Evolutionary conservation across 2,113 vertebrate genomes (phyloP).

Genomic region (Aplodontia rufa): DNA sequence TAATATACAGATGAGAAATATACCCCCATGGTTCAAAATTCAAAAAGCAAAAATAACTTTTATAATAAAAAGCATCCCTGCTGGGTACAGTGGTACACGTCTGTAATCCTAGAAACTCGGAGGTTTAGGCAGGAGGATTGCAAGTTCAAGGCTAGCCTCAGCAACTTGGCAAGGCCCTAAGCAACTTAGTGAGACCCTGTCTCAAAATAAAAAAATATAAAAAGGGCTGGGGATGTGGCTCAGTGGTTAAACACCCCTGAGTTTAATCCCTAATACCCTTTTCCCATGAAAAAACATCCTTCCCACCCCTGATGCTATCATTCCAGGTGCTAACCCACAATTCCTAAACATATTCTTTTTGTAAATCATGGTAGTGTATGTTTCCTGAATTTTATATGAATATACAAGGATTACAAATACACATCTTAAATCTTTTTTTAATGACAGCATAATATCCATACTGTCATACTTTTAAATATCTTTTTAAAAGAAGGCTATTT

Average conservation of each 20-base stretch:
- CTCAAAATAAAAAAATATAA: too few relatives aligned
- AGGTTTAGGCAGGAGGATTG: too few relatives aligned
- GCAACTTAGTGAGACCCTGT: too few relatives aligned
- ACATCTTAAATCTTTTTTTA: background rate
- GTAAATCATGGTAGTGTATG: background rate
- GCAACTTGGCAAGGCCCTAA: too few relatives aligned
- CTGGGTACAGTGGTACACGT: too few relatives aligned
- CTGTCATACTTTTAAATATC: background rate
- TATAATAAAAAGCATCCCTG: background rate
- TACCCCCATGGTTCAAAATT: background rate
- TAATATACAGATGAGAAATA: background rate
- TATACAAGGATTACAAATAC: background rate
- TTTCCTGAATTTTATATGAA: background rate
- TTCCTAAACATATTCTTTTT: background rate
- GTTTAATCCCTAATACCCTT: too few relatives aligned
- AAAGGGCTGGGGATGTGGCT: too few relatives aligned
- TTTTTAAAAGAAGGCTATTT: background rate
- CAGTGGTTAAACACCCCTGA: too few relatives aligned
- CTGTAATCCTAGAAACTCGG: too few relatives aligned
- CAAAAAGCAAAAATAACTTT: background rate
- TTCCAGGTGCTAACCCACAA: background rate
- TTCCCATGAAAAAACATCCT: background rate
- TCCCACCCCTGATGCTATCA: background rate
- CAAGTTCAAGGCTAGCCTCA: too few relatives aligned
- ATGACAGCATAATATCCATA: background rate